Base-by-base conservation (phyloP, 1,140 invertebrate genomes). In the Ostrea edulis region DNA sequence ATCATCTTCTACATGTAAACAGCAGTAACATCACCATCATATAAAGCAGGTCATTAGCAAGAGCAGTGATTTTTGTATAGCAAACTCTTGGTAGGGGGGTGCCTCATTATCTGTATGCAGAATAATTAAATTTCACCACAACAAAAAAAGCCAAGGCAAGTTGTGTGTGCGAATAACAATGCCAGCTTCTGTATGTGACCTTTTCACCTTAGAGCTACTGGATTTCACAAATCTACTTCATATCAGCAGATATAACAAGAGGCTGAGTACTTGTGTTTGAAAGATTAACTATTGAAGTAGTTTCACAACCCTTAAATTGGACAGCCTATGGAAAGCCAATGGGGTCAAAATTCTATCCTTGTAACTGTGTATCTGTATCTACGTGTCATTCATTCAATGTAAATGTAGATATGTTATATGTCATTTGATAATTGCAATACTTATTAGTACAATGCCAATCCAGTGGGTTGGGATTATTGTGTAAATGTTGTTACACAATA, bases 31-130 rank as follows among this genome's bases (percentile, higher is more conserved):
- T n/a, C 14, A n/a, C 12, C 22, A 77, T 77, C 29, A 77, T 35
- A n/a, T 17, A n/a, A 77, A 77, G 65, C 65, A 71, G 65, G 65
- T 71, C 11, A 71, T 71, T 71, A 71, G 58, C 22, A 71, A 22
- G 25, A 77, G 20, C 17, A 35, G 68, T 35, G 22, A 35, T 29
- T 29, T 29, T 35, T 22, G 68, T 35, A 29, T 77, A 77, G 29
- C 29, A 25, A 77, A 77, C 68, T 29, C 14, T n/a, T n/a, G n/a
- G n/a, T n/a, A 35, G 68, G 68, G 25, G 25, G 68, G 9, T 77
- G 22, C 8, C 68, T 77, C 25, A 77, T 35, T 77, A 77, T 25
- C 22, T 9, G 25, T 29, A 71, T 29, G 29, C 65, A 71, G 22
- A 71, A 71, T 77, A 77, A 77, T 77, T 29, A 77, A 77, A 14